phyloP scores from a whole-genome alignment of 2,888 invertebrate genomes.

The Morinoia aosen region DNA sequence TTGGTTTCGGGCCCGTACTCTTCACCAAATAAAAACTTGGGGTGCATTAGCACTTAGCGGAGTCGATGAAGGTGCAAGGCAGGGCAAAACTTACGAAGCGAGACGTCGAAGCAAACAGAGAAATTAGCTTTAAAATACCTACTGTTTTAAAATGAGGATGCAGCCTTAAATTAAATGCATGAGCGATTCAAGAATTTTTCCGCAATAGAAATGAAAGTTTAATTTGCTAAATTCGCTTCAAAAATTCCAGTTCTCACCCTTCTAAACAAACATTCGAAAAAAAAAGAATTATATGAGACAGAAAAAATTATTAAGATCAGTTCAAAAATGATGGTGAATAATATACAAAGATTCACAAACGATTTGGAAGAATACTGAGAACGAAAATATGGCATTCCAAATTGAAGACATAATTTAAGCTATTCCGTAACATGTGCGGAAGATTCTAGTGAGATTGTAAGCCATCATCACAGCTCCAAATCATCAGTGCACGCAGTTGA shows the following conservation, averaged over 20 bases:
- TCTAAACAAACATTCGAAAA: too few species aligned
- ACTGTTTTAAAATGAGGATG: neutral
- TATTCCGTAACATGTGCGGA: neutral
- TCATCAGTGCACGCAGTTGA: neutral
- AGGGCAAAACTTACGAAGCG: neutral
- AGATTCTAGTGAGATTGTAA: neutral
- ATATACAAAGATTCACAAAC: too few species aligned
- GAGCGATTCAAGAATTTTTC: neutral
- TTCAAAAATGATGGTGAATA: too few species aligned
- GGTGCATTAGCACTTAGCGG: neutral
- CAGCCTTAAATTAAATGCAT: neutral
- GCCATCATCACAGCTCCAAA: neutral
- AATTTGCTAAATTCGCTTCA: neutral
- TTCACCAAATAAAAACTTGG: neutral
- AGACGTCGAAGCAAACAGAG: neutral
- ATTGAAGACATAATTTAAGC: neutral
- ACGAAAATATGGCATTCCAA: neutral
- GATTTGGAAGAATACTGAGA: too few species aligned
- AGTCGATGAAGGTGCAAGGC: neutral
- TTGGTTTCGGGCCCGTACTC: neutral
- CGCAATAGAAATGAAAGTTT: neutral
- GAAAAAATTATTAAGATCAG: too few species aligned
- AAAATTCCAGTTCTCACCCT: neutral
- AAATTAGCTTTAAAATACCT: neutral
- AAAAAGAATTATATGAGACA: too few species aligned